A percentile compares a stretch with the other conserved stretches of the same genome.
phyloP scores from a whole-genome alignment of 2,113 vertebrate genomes.

The Oreotrochilus melanogaster region DNA sequence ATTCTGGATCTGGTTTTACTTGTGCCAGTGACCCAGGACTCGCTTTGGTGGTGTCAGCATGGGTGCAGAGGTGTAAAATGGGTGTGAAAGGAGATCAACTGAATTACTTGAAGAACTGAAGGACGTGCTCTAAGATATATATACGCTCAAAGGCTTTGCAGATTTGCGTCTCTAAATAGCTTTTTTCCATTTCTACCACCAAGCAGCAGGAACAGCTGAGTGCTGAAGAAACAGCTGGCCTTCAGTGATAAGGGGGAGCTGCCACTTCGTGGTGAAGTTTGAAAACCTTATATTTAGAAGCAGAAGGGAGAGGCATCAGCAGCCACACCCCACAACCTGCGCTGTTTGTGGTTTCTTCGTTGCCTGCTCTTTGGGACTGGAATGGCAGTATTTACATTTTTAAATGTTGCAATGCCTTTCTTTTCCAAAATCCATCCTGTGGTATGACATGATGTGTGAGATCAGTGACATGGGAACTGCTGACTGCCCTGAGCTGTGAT shows the following conservation, averaged over 20 bases:
- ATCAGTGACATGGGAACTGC: neutral
- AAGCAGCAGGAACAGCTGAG: conserved; percentile 57
- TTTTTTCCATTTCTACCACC: conserved; percentile 21
- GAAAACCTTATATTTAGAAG: conserved; percentile 54
- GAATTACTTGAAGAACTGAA: neutral
- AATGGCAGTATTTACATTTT: neutral
- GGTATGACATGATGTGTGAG: neutral
- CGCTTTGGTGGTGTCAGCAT: neutral
- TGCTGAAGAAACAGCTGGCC: conserved; percentile 55
- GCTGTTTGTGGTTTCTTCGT: neutral
- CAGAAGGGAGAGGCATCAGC: conserved; percentile 28
- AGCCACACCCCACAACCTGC: conserved; percentile 25
- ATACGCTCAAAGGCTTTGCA: conserved; percentile 12
- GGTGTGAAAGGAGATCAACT: conserved; percentile 2
- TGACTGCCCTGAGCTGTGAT: neutral
- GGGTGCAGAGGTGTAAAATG: neutral
- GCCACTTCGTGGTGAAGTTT: conserved; percentile 19
- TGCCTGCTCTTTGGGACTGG: neutral
- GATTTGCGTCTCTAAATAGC: conserved; percentile 47
- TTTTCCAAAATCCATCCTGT: neutral
- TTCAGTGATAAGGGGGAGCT: conserved; percentile 52
- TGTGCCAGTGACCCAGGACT: neutral
- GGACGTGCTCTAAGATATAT: neutral
- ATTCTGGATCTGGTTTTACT: neutral
- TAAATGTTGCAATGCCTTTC: neutral